Percentiles rank a stretch among this genome's conserved stretches.
phyloP scores from a whole-genome alignment of 2,888 invertebrate genomes.

The Tribolium freemani region DNA sequence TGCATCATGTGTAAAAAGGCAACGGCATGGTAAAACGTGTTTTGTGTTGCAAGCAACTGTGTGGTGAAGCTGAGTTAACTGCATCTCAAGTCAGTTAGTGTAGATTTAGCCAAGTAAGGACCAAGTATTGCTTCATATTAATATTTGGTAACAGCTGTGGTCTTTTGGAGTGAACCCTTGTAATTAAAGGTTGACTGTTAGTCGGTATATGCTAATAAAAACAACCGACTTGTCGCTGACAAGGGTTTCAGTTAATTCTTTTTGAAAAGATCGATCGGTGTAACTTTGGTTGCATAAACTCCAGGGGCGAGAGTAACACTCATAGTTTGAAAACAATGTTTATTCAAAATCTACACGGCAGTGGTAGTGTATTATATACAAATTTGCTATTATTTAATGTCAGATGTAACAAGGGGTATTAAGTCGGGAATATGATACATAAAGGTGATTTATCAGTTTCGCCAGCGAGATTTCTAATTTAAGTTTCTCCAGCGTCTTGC shows the following conservation, averaged over 20 bases:
- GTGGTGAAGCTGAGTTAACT: conserved; percentile 10
- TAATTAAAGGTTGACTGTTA: conserved; percentile 51
- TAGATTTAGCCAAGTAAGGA: conserved; percentile 46
- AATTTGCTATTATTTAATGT: conserved; percentile 23
- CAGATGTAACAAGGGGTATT: conserved; percentile 20
- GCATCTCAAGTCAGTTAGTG: conserved; percentile 25
- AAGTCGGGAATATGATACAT: conserved; percentile 24
- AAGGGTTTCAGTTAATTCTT: conserved; percentile 48
- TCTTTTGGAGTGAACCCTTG: conserved; percentile 48
- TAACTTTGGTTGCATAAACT: conserved; percentile 21
- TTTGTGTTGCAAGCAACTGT: conserved; percentile 24
- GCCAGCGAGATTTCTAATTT: conserved; percentile 35
- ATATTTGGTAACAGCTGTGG: conserved; percentile 53
- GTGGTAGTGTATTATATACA: conserved; percentile 10
- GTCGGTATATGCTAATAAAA: conserved; percentile 50
- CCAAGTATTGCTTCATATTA: conserved; percentile 50
- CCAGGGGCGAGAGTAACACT: neutral
- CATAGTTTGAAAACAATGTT: neutral
- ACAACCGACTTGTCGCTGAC: conserved; percentile 49
- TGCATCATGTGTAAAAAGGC: conserved; percentile 35
- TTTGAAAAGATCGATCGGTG: conserved; percentile 35
- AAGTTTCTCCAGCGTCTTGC: conserved; percentile 34
- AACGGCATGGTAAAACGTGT: conserved; percentile 10
- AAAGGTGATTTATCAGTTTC: conserved; percentile 34
- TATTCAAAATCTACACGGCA: neutral